Conservation (phyloP, 2,797 vertebrate species). For the Phalanger gymnotis region DNA sequence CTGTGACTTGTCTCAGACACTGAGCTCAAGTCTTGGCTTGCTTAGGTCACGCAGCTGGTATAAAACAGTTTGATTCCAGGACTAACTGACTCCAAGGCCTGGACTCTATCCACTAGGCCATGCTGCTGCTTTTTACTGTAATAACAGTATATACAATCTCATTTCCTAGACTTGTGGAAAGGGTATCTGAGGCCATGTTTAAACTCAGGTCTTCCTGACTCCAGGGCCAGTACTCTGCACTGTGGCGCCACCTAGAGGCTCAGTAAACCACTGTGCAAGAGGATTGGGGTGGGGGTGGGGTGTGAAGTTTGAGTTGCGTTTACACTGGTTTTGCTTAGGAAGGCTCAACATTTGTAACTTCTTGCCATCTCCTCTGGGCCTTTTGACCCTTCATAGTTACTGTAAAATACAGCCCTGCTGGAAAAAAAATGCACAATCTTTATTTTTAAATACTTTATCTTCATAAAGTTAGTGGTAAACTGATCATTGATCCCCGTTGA, state of each 20-base stretch:
- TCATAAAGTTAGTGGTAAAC: background rate
- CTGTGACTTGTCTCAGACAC: background rate
- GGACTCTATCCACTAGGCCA: fast-evolving
- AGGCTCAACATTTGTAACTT: background rate
- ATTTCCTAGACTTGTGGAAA: background rate
- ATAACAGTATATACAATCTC: background rate
- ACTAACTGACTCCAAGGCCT: background rate
- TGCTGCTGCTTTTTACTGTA: background rate
- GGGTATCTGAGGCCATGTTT: background rate
- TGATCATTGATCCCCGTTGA: no score
- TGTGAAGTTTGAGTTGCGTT: background rate
- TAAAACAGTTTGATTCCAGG: background rate
- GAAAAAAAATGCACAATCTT: background rate
- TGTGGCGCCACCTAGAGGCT: background rate
- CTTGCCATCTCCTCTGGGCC: background rate
- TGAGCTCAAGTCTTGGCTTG: background rate
- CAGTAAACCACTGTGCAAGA: background rate
- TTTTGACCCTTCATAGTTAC: background rate
- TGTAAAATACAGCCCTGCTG: no score
- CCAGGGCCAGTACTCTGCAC: background rate
- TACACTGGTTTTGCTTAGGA: background rate
- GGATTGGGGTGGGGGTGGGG: background rate
- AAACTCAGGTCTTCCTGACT: background rate
- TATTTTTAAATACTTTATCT: background rate
- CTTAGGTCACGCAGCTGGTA: background rate